phyloP scores from a whole-genome alignment of 2,888 invertebrate species.

The Phanerotoma sp. region DNA sequence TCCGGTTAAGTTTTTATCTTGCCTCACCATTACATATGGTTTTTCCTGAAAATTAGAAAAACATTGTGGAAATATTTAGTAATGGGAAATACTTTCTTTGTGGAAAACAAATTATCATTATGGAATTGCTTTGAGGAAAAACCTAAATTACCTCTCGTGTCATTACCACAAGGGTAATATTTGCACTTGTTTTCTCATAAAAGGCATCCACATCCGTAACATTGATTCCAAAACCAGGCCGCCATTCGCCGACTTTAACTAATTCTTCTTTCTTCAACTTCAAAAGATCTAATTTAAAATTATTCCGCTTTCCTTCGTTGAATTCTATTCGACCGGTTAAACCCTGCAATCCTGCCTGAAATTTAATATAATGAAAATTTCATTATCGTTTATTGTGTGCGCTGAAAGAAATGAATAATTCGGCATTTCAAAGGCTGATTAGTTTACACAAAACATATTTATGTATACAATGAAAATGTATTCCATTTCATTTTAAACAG shows the following conservation, averaged over 20 bases:
- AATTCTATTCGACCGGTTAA: constrained; percentile 87
- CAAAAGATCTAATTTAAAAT: constrained; percentile 83
- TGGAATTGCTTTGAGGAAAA: too few relatives aligned
- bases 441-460: too few relatives aligned
- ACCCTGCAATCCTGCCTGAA: constrained; percentile 78
- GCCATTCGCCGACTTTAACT: constrained; percentile 83
- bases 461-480: neutral
- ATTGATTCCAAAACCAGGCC: constrained; percentile 71
- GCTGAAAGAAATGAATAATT: too few relatives aligned
- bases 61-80: too few relatives aligned
- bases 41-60: constrained; percentile 69
- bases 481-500: neutral
- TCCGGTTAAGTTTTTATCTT: constrained; percentile 81
- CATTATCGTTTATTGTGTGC: too few relatives aligned
- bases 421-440: too few relatives aligned
- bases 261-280: constrained; percentile 77
- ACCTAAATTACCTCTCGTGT: constrained; percentile 78
- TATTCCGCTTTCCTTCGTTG: constrained; percentile 78
- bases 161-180: constrained; percentile 87
- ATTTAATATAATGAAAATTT: constrained; percentile 6
- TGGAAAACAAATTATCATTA: too few relatives aligned
- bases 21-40: constrained; percentile 89
- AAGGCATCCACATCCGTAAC: constrained; percentile 85
- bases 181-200: constrained; percentile 77
- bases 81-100: too few relatives aligned